Evolutionary conservation across 2,888 invertebrate species (phyloP).

Genomic region (Drosophila quasianomalipes): DNA sequence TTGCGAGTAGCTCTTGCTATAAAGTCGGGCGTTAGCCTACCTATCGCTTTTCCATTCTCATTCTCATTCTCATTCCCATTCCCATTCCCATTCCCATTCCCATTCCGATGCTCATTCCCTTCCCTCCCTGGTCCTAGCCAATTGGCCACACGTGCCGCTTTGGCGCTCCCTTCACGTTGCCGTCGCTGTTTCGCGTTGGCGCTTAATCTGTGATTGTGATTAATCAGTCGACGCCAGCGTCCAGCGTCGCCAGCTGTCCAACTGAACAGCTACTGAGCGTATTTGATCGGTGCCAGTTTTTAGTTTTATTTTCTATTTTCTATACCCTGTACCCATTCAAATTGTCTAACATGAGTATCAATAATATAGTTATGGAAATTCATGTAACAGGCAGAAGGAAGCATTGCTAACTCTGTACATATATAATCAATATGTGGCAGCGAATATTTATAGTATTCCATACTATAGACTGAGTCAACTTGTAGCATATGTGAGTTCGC

Average conservation of each 20-base stretch:
- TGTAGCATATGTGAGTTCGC: too few relatives aligned
- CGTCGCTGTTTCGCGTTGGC: conserved; percentile 56
- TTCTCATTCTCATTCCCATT: background rate
- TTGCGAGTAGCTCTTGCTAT: conserved; percentile 8
- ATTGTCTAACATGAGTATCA: background rate
- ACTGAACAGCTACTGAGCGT: conserved; percentile 66
- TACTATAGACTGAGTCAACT: background rate
- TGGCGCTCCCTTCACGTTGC: conserved; percentile 47
- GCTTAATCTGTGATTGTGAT: conserved; percentile 79
- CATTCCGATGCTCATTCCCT: background rate
- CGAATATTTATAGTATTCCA: background rate
- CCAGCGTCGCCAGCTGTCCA: conserved; percentile 58
- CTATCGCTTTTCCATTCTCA: conserved; percentile 1
- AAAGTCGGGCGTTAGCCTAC: conserved; percentile 3
- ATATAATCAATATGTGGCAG: background rate
- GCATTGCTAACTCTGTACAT: background rate
- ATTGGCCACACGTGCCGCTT: conserved; percentile 55
- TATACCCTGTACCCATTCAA: background rate
- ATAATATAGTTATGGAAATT: background rate
- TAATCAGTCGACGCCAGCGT: conserved; percentile 70
- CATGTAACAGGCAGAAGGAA: background rate
- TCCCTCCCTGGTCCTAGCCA: conserved; percentile 2
- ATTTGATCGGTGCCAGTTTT: conserved; percentile 65
- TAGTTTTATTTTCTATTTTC: conserved; percentile 43
- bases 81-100: background rate